Base-by-base conservation (phyloP, 2,888 invertebrate genomes). In the Poecilobothrus nobilitatus region DNA sequence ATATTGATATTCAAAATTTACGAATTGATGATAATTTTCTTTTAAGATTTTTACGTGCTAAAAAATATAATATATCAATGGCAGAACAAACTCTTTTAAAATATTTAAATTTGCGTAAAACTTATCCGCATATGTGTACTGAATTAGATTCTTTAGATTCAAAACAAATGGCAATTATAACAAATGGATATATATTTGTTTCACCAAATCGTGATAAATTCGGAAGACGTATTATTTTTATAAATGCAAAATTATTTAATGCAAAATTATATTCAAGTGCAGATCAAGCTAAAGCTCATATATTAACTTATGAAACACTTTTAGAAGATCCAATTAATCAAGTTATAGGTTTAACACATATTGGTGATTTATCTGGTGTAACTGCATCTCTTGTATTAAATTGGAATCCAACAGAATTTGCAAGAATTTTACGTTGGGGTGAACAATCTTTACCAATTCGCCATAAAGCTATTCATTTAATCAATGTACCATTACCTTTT, bases 361-460 rank as follows among this genome's bases (percentile, higher is more conserved):
- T 91, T 68, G 90, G 87, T 0, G 90, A 91, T 76, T 85, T 88
- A 64, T 80, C 81, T 10, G 88, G 88, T 0, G 84, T 85, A 21
- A 83, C 88, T 2, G 84, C 88, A 0, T 8, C 21, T 20, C 63
- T 21, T 63, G 80, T 91, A 70, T 88, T 90, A 41, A 84, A 89
- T 53, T 91, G 91, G 89, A 87, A 89, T 74, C 89, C 90, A 15
- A 84, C 86, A 15, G 91, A 91, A 80, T 90, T 90, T 76, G 88
- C 86, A 0, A 84, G 87, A 62, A 79, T 90, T 44, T 82, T 91
- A 69, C 89, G 88, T 78, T 91, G 90, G 90, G 89, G 90, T 75
- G 91, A 91, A 88, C 91, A 91, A 86, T 90, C 91, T 0, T 73
- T 90, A 71, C 92, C 93, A 9, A 86, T 92, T 85, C 84, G 92